Evolutionary conservation across 2,888 invertebrate species (phyloP).

Genomic region (Euzetes globulus): DNA sequence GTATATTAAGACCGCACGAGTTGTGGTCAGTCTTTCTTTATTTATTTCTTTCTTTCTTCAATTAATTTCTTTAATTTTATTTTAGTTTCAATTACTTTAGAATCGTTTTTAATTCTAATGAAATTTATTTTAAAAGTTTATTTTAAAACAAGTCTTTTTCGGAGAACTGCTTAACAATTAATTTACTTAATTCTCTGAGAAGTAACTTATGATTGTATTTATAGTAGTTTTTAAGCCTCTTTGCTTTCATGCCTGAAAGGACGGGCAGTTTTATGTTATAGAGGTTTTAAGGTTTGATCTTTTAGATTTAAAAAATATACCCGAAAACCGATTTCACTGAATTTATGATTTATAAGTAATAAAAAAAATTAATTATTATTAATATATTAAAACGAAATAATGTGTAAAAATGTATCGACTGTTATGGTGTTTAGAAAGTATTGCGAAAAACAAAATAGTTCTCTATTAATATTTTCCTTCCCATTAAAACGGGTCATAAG

Average conservation of each 20-base stretch:
- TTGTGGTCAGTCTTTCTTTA: too few species aligned
- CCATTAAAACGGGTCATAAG: conserved; percentile 22
- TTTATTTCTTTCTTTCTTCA: too few species aligned
- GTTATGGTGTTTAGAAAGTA: neutral
- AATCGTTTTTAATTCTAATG: neutral
- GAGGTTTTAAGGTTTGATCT: neutral
- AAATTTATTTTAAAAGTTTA: neutral
- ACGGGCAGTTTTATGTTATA: too few species aligned
- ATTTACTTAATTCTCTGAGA: neutral
- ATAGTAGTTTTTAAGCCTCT: conserved; percentile 5
- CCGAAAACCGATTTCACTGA: neutral
- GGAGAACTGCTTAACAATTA: neutral
- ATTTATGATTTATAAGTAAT: neutral
- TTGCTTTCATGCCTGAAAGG: neutral
- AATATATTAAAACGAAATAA: too few species aligned
- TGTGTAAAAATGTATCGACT: neutral
- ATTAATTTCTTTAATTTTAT: neutral
- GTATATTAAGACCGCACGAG: too few species aligned
- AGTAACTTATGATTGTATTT: conserved; percentile 11
- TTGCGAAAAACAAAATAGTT: neutral
- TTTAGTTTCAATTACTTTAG: neutral
- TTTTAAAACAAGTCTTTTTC: neutral
- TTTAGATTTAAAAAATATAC: neutral
- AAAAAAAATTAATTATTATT: neutral
- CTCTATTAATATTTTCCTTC: conserved; percentile 9